Base-by-base conservation (phyloP, 2,888 invertebrate species). In the Chrysotoxum bicinctum region DNA sequence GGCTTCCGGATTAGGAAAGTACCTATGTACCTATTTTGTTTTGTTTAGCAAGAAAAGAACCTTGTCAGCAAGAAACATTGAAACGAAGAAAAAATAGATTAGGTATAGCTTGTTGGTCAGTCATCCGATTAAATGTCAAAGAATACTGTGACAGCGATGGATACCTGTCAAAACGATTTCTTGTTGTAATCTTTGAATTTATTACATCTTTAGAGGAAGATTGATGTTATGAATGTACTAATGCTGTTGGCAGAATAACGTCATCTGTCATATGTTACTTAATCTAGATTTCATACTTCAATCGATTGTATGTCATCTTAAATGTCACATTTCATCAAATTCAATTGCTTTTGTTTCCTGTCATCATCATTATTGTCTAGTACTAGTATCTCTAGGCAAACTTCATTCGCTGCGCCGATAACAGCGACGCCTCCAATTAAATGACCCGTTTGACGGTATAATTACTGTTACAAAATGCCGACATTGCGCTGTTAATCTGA, bases 151-250 rank as follows among this genome's bases (percentile, higher is more conserved):
- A 48, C 48, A 54, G 48, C 48, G 75, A 40, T 19, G 45, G 56
- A 58, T 78, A 84, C 75, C 79, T 84, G 79, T 84, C 84, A 84
- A 84, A 80, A 79, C 75, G 70, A 79, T 73, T 75, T 74, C 64
- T 21, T 48, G 45, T 66, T 26, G 35, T 85, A 85, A 80, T 86
- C 81, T 56, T 1, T n/a, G 48, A 68, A 76, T 84, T 72, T 76
- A 84, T 75, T 72, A 77, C 77, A 40, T 82, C 73, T 60, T 76
- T 54, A 60, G 77, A 68, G 32, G 37, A 23, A 69, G 75, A 60
- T 75, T 69, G 8, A 43, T 64, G 26, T 60, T 26, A 32, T 14
- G 0, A 16, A n/a, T 37, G 6, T n/a, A 30, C 10, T 16, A 32
- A 12, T 32, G 3, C 1, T 37, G 10, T 56, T 58, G 23, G 5